Evolutionary conservation across 1,140 invertebrate genomes (phyloP), one percentile per base, ranked within the genome.

Genomic region (Pseudomyrmex dendroicus): DNA sequence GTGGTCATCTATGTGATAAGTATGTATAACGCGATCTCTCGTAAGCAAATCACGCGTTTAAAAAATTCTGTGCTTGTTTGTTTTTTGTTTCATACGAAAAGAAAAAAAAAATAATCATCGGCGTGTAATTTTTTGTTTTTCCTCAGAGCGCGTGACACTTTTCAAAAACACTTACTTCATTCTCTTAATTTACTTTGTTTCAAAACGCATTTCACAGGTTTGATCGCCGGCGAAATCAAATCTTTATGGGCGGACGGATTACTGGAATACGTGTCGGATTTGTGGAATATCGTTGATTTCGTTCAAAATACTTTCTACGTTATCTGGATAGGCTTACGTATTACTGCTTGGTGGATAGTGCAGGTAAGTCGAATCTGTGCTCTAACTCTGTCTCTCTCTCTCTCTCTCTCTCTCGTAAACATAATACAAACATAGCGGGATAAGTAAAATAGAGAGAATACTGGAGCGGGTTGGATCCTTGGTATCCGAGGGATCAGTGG

Each of bases 271-370:
- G 95, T 98, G 48, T 96, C 96, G 64, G 98, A 99, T 94, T 96
- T 99, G 78, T 99, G 99, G 99, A 99, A 99, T 92, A 98, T 99
- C 86, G 97, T 99, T 4, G 99, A 99, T 93, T 99, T 99, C 91
- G 97, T 99, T 86, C 98, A 98, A 17, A 99, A 99, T 93, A 96
- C 96, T 84, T 97, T 99, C 88, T 99, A 99, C 91, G 96, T 99
- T 20, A 96, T 98, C 35, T 99, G 98, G 96, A 96, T 99, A 70
- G 96, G 96, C 80, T 95, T 99, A 83, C 95, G 98, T 86, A 93
- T 96, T 20, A 96, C 96, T 0, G 95, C 97, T 1, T 97, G 96
- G 95, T 96, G 96, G 86, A 95, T 97, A 82, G 97, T 97, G 57
- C 96, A 96, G 95, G 97, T 97, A 35, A 35, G 35, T 35, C 35